phyloP scores from a whole-genome alignment of 1,140 invertebrate genomes.

The Zaprionus ornatus region DNA sequence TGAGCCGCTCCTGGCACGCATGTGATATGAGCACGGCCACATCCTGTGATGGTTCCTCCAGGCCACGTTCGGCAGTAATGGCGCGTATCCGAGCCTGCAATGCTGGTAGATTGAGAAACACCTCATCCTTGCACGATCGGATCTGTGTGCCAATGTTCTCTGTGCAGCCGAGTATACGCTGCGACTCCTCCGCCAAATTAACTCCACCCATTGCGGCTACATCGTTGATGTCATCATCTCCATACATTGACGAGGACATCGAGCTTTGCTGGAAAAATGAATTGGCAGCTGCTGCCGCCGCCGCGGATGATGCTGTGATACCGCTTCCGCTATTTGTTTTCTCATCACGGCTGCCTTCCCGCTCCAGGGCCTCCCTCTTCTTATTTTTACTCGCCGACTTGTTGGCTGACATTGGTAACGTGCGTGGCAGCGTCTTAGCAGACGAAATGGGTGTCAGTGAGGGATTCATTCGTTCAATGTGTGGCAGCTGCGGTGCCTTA shows the following conservation, averaged over 20 bases:
- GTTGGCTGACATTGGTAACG: slow-evolving; percentile 42
- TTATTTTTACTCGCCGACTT: slow-evolving; percentile 74
- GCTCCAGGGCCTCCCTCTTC: slow-evolving; percentile 66
- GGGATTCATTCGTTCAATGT: slow-evolving; percentile 63
- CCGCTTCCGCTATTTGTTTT: slow-evolving; percentile 83
- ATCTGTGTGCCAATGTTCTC: slow-evolving; percentile 98
- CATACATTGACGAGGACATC: slow-evolving; percentile 85
- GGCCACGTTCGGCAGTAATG: slow-evolving; percentile 89
- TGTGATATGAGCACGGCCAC: slow-evolving; percentile 96
- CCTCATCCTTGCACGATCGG: slow-evolving; percentile 97
- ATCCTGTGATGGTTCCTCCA: slow-evolving; percentile 94
- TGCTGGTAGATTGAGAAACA: slow-evolving; percentile 91
- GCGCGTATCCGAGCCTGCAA: slow-evolving; percentile 92
- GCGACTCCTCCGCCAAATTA: slow-evolving; percentile 98
- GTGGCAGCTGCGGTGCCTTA: slow-evolving; percentile 58
- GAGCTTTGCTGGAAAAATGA: slow-evolving; percentile 81
- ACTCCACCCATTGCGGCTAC: slow-evolving; percentile 99
- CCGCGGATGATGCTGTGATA: slow-evolving; percentile 21
- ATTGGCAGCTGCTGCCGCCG: slow-evolving; percentile 63
- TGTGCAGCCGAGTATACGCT: slow-evolving; percentile 96
- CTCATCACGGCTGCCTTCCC: slow-evolving; percentile 55
- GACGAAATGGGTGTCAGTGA: slow-evolving; percentile 68
- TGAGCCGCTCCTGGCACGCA: slow-evolving; percentile 96
- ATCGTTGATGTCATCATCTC: slow-evolving; percentile 98
- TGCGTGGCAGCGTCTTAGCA: slow-evolving; percentile 53